Evolutionary conservation across 2,113 vertebrate genomes (phyloP), one percentile per base, ranked within the genome.

Genomic region (Mesocricetus auratus): DNA sequence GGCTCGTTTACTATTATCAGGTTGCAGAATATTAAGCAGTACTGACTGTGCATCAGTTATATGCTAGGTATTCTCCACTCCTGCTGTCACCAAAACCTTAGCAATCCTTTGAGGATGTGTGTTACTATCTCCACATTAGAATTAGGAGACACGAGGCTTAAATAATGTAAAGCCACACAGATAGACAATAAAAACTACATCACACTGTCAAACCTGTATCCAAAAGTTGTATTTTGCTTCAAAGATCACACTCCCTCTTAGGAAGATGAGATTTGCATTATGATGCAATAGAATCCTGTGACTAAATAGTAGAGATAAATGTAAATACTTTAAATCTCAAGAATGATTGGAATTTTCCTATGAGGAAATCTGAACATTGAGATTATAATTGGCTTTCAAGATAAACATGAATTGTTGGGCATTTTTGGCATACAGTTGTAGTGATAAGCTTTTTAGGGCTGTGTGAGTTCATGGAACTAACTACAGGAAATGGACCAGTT

Each of bases 291-390:
- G 26, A 56, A 50, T 92, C 71, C 88, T 19, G 3, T 15, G 50
- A 64, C 42, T 92, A 19, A 60, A 66, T 26, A 90, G 53, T 64
- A 16, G 60, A 93, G 9, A 85, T 66, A 56, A 86, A 42, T 33
- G 24, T 12, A 12, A 45, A 53, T 7, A 56, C n/a, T 31, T 95
- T 69, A 75, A 81, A 60, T 68, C 39, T 53, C n/a, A 26, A 74
- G 33, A 77, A 29, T 62, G 21, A 7, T 56, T 87, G 13, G 53
- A 91, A 69, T 74, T 74, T n/a, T 90, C 62, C 53, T 93, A 64
- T 81, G 62, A 45, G 58, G 73, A 97, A 96, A 75, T 36, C 36
- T 93, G 50, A 97, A 75, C 62, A 71, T 81, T 82, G 85, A 88
- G 3, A 75, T n/a, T 90, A 71, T 81, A 62, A 10, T 36, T 36